Evolutionary conservation across 2,888 invertebrate genomes (phyloP), one percentile per base, ranked within the genome.

Genomic region (Patella depressa): DNA sequence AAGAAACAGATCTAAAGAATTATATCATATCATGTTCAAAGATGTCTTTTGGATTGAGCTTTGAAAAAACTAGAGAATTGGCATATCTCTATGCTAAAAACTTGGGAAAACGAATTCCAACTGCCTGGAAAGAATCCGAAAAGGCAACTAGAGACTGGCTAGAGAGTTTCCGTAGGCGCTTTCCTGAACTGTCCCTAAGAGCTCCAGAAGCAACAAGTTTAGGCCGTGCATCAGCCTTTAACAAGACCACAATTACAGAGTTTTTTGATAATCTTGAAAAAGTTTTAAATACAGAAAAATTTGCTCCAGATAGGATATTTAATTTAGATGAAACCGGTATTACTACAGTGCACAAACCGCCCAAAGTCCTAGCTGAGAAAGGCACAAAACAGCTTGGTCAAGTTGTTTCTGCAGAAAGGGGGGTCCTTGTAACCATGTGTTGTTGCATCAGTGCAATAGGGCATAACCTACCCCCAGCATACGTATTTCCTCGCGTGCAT

Each of bases 281-380:
- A 17, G 24, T 24, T 24, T 24, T 24, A 24, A 17, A 55, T 70
- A 54, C 24, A 55, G 55, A 55, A 7, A n/a, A 2, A 3, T 57
- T 57, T 57, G 1, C 57, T 57, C 57, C 4, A 57, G 57, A 57
- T 2, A 57, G 57, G 57, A 57, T 57, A 3, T 57, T 57, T n/a
- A 57, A 57, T 57, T n/a, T 57, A 3, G 57, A 57, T 57, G 57
- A 57, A 57, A 57, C 57, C n/a, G 57, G 57, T n/a, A 57, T 57
- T n/a, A 57, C 57, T 17, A 57, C 57, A 7, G 57, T 3, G 2
- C 57, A 57, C 3, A 57, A n/a, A 57, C 57, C 57, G 3, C 57
- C 57, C 57, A 57, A 57, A n/a, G 57, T 57, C n/a, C 57, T 57
- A 17, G 55, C 57, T 57, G 57, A 57, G n/a, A 57, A 57, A n/a